Percentiles rank a stretch among this genome's conserved stretches.
These are phyloP conservation scores for Reticulitermes lucifugus DNA, from an alignment of 2,888 invertebrate species.

Conservation along the genomic window DNA sequence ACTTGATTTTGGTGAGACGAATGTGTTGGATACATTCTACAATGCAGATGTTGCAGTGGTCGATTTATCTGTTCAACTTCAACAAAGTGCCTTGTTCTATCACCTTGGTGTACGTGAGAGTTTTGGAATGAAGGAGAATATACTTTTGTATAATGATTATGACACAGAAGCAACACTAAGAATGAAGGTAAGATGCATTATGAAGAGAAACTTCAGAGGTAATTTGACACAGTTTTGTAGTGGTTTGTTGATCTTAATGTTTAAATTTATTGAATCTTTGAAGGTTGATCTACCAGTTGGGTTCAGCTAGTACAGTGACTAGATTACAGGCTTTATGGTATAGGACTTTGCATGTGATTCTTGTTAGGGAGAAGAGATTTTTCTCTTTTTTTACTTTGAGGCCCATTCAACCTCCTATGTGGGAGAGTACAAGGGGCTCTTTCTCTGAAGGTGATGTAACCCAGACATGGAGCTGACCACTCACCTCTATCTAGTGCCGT, in stretches of 20 bases:
- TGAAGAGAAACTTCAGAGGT: not conserved
- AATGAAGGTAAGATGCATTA: slow-evolving; percentile 75
- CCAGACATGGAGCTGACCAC: too few species aligned
- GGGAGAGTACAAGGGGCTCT: too few species aligned
- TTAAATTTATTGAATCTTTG: not conserved
- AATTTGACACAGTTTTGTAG: not conserved
- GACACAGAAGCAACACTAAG: slow-evolving; percentile 89
- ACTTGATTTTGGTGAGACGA: slow-evolving; percentile 96
- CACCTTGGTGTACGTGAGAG: slow-evolving; percentile 98
- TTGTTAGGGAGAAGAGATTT: too few species aligned
- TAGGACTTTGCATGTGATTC: too few species aligned
- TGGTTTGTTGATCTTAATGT: not conserved
- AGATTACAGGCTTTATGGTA: too few species aligned
- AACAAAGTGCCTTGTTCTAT: slow-evolving; percentile 95
- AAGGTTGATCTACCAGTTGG: too few species aligned
- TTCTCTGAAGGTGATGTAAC: too few species aligned
- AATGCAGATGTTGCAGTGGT: slow-evolving; percentile 98
- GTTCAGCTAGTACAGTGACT: too few species aligned
- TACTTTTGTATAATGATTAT: slow-evolving; percentile 88
- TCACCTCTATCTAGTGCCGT: too few species aligned
- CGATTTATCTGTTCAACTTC: slow-evolving; percentile 90
- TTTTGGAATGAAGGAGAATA: slow-evolving; percentile 96
- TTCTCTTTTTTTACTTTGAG: too few species aligned
- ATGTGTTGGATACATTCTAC: slow-evolving; percentile 94
- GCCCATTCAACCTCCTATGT: too few species aligned